Base-by-base conservation (phyloP, 2,797 vertebrate genomes). In the Champsocephalus gunnari region DNA sequence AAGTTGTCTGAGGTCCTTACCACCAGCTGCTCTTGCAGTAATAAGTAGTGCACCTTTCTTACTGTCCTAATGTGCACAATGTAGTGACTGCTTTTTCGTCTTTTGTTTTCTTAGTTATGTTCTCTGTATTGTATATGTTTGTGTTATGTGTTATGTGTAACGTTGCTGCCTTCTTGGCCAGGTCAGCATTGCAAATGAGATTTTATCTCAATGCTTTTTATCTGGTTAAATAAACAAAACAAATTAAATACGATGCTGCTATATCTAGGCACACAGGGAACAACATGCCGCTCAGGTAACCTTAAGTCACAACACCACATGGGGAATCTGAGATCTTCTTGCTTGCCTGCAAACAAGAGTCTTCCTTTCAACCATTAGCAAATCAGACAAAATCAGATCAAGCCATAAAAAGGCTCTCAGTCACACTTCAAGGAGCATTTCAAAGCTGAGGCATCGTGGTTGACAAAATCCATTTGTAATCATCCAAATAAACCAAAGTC, bases 321-420 rank as follows among this genome's bases (percentile, higher is more conserved):
- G 6, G 19, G n/a, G 49, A 80, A 83, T 87, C 58, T 81, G 80
- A 88, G 71, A 79, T 82, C 38, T 61, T 53, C 65, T 80, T 77
- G 76, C 75, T 86, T 76, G 62, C 77, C 71, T 79, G 54, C 38
- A 82, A 84, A 81, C 60, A 87, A 73, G 70, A 43, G 77, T 73
- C 73, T 85, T 67, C 50, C 80, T 90, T 87, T 83, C 66, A 75
- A 85, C 81, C 77, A 88, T 89, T 91, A 88, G 70, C 78, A 74
- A 83, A 81, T 84, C 74, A 76, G 66, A 81, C 54, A 66, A 79
- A 85, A 89, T 89, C 70, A 79, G 76, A 85, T 87, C 66, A 88
- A 74, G 73, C 58, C 71, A 75, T 84, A 81, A 79, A 73, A 73
- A 79, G 76, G 75, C 75, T 86, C 51, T 77, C 75, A 81, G 80